phyloP scores from a whole-genome alignment of 2,888 invertebrate genomes.

The Epicampocera succincta region DNA sequence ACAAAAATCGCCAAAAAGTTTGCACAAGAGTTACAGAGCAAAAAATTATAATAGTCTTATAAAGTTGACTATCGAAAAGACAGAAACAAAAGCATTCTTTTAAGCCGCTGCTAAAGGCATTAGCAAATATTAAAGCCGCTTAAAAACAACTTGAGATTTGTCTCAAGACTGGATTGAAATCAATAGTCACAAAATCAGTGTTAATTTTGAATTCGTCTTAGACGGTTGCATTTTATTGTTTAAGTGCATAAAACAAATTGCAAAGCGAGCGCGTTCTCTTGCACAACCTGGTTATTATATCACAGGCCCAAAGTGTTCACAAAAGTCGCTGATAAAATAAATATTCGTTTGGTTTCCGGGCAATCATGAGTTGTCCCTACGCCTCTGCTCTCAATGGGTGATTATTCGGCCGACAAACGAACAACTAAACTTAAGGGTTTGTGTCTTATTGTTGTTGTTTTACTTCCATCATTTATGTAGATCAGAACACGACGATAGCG shows the following conservation, averaged over 20 bases:
- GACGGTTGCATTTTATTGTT: slow-evolving; percentile 20
- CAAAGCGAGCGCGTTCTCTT: background rate
- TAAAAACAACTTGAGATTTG: slow-evolving; percentile 13
- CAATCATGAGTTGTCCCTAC: slow-evolving; percentile 77
- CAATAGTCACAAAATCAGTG: slow-evolving; percentile 38
- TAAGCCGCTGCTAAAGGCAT: slow-evolving; percentile 1
- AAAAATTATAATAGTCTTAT: no score
- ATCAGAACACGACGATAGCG: slow-evolving; percentile 76
- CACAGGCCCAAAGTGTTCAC: background rate
- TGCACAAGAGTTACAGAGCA: no score
- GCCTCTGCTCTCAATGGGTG: slow-evolving; percentile 74
- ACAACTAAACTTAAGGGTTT: background rate
- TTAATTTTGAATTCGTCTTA: slow-evolving; percentile 33
- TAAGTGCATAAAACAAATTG: slow-evolving; percentile 13
- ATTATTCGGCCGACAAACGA: slow-evolving; percentile 47
- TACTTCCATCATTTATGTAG: slow-evolving; percentile 62
- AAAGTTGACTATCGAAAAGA: no score
- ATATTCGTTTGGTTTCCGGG: background rate
- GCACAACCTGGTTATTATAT: background rate
- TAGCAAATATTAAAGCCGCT: slow-evolving; percentile 18
- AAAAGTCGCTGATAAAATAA: slow-evolving; percentile 11
- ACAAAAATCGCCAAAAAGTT: no score
- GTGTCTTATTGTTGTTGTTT: slow-evolving; percentile 10
- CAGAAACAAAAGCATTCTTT: slow-evolving; percentile 8
- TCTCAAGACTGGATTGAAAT: slow-evolving; percentile 20